Conservation (phyloP, 2,797 vertebrate genomes). For the Ataeniobius toweri region DNA sequence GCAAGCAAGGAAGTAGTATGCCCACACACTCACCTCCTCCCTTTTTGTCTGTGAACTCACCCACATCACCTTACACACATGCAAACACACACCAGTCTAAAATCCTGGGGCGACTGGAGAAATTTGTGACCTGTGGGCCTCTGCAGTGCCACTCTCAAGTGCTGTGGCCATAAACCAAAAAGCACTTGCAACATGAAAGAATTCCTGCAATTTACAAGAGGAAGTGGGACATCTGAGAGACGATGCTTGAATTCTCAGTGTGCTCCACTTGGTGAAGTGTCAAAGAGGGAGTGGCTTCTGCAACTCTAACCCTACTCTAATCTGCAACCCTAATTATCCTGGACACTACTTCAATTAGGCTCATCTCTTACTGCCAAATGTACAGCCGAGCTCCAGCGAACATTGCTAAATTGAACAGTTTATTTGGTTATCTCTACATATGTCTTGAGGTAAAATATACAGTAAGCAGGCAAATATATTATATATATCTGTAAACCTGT, state of each 20-base stretch:
- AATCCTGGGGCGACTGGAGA: conserved; percentile 59
- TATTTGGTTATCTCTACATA: conserved; percentile 81
- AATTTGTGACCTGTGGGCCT: conserved; percentile 66
- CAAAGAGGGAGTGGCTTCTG: conserved; percentile 57
- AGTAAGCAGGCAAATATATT: conserved; percentile 75
- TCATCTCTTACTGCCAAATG: conserved; percentile 51
- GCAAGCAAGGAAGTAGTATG: conserved; percentile 68
- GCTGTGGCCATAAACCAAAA: conserved; percentile 79
- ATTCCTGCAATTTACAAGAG: conserved; percentile 86
- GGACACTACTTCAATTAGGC: conserved; percentile 22
- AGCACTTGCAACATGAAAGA: conserved; percentile 88
- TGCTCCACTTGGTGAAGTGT: conserved; percentile 74
- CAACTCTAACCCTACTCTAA: neutral
- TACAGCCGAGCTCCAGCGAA: conserved; percentile 69
- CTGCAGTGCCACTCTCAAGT: conserved; percentile 70
- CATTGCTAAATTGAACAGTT: conserved; percentile 78
- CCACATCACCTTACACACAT: conserved; percentile 29
- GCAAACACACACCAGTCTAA: conserved; percentile 8
- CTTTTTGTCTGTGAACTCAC: conserved; percentile 40
- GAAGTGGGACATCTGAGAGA: conserved; percentile 85
- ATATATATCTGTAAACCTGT: conserved; percentile 77
- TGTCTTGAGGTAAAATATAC: conserved; percentile 77
- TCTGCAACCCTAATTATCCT: conserved; percentile 26
- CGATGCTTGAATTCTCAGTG: conserved; percentile 81
- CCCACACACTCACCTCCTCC: conserved; percentile 71